These are phyloP conservation scores for Euglossa dilemma DNA, from an alignment of 1,140 invertebrate genomes.

Conservation along the genomic window DNA sequence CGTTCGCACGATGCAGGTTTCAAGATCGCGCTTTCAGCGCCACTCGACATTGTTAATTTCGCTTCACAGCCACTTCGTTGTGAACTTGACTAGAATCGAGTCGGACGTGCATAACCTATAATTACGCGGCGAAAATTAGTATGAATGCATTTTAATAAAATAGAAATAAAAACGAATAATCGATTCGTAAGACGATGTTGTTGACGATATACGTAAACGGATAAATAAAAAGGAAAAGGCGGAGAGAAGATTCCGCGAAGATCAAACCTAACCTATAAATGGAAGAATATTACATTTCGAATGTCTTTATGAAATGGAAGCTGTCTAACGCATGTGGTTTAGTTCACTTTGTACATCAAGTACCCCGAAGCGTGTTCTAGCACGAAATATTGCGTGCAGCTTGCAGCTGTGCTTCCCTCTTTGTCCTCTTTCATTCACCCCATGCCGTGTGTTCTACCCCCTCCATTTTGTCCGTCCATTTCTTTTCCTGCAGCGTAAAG, in stretches of 20 bases:
- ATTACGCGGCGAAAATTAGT: neutral
- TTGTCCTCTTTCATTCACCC: conserved; percentile 28
- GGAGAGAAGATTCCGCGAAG: neutral
- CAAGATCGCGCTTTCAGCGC: neutral
- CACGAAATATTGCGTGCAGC: conserved; percentile 28
- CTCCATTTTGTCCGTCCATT: neutral
- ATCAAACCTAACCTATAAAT: neutral
- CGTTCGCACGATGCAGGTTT: neutral
- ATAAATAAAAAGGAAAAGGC: neutral
- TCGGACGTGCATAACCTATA: neutral
- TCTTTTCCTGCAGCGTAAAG: neutral
- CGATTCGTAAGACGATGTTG: too few relatives aligned
- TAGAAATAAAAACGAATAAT: neutral
- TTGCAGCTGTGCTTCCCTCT: conserved; percentile 36
- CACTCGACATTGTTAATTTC: neutral
- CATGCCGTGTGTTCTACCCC: neutral
- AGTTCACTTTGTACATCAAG: neutral
- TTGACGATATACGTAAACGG: neutral
- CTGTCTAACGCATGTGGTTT: neutral
- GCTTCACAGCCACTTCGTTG: neutral
- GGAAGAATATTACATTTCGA: neutral
- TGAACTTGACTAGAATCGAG: neutral
- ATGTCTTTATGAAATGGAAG: neutral
- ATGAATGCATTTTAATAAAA: neutral
- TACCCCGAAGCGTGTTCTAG: neutral